A percentile compares a stretch with the other conserved stretches of the same genome.
Conservation (phyloP, 1,140 invertebrate species). For the Agraylea sexmaculata region DNA sequence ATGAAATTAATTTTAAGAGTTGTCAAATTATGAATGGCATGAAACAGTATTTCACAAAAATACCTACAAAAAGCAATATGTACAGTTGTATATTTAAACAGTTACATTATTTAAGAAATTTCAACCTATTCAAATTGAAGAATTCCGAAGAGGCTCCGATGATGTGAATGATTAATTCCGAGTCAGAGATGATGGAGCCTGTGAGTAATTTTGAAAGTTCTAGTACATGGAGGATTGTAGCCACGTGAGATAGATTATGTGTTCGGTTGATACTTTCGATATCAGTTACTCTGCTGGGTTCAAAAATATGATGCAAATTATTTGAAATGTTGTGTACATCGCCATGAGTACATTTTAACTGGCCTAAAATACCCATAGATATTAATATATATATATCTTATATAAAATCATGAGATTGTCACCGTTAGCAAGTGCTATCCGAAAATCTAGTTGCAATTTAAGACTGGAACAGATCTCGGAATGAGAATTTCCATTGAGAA, state of each 20-base stretch:
- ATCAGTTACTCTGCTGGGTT: background rate
- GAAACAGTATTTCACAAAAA: conserved; percentile 19
- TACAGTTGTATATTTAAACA: no score
- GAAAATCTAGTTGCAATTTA: conserved; percentile 22
- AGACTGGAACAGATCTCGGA: conserved; percentile 21
- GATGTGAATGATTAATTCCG: conserved; percentile 24
- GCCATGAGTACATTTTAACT: no score
- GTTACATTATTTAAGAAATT: no score
- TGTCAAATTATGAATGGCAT: conserved; percentile 24
- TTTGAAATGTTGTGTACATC: no score
- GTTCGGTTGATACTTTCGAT: conserved; percentile 5
- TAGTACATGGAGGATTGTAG: conserved; percentile 24
- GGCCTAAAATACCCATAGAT: no score
- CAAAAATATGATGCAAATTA: no score
- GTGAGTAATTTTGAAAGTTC: conserved; percentile 17
- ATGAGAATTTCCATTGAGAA: conserved; percentile 19
- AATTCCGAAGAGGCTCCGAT: conserved; percentile 24
- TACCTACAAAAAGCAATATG: conserved; percentile 21
- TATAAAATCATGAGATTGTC: no score
- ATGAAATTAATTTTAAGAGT: conserved; percentile 22
- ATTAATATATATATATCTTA: no score
- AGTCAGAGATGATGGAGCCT: conserved; percentile 13
- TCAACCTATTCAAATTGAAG: conserved; percentile 22
- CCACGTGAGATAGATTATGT: conserved; percentile 18
- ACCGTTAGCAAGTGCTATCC: no score